Percentiles rank a stretch among this genome's conserved stretches.
These are phyloP conservation scores for Tipula unca DNA, from an alignment of 2,888 invertebrate species.

Conservation along the genomic window DNA sequence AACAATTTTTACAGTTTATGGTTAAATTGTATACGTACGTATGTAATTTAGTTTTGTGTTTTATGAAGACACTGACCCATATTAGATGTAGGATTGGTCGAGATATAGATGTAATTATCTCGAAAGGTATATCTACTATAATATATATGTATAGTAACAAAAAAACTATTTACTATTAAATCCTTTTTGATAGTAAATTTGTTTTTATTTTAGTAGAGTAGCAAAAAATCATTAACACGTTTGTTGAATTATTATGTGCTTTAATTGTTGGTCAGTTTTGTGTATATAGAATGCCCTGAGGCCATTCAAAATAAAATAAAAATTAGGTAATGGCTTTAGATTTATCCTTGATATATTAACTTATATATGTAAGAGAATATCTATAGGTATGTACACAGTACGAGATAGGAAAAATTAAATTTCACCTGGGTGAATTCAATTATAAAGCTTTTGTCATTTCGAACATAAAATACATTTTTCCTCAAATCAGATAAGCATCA, in stretches of 20 bases:
- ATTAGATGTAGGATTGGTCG: neutral
- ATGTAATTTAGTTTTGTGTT: neutral
- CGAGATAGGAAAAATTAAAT: neutral
- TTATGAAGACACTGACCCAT: neutral
- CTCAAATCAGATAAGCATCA: neutral
- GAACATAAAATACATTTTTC: neutral
- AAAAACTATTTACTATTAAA: neutral
- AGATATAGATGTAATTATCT: conserved; percentile 2
- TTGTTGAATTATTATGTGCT: neutral
- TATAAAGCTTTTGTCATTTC: no score
- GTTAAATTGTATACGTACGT: neutral
- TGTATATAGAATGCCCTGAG: neutral
- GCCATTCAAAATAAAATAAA: neutral
- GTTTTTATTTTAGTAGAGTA: neutral
- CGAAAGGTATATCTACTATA: neutral
- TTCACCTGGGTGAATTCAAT: no score
- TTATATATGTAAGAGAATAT: neutral
- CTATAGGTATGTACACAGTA: no score
- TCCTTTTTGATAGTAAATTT: neutral
- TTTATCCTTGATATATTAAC: neutral
- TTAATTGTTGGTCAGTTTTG: neutral
- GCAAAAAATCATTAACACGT: neutral
- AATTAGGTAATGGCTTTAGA: neutral
- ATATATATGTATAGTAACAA: neutral
- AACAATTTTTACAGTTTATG: neutral